Base-by-base conservation (phyloP, 1,140 invertebrate genomes). In the Halictus rubicundus region DNA sequence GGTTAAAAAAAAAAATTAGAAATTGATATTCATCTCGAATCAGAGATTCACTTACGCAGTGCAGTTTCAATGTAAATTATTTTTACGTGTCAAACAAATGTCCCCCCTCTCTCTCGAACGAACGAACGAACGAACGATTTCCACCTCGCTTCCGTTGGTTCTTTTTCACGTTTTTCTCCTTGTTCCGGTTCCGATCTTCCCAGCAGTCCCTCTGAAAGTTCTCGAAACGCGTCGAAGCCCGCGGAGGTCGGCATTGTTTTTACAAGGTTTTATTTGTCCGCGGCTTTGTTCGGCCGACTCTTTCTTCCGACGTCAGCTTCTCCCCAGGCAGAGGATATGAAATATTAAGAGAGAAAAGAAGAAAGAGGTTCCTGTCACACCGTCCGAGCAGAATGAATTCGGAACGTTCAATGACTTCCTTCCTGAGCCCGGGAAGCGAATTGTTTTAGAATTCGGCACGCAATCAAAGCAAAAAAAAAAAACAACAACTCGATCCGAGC, bases 231-330 rank as follows among this genome's bases (percentile, higher is more conserved):
- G 49, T 42, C 69, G 42, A 76, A 76, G 64, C 19, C 59, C 64
- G 39, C 68, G 68, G n/a, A 25, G 23, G 71, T 60, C 12, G 63
- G 61, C 52, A 84, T 84, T 84, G 82, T 84, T 60, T 84, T 82
- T 73, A 49, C 57, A 69, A 60, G 68, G 49, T 84, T 69, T 78
- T 81, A 65, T 65, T 27, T 27, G 25, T 16, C 61, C 23, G n/a
- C n/a, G 39, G 82, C 74, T 76, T 76, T 81, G 82, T 81, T 72
- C 19, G 54, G 25, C 27, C 59, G 59, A 52, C 39, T 68, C 74
- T 81, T 78, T 69, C 72, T 57, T 57, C 19, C 46, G 59, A 78
- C 69, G 80, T 78, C 74, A 77, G 81, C 73, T 73, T 73, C 81
- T 54, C 57, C 60, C 23, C 76, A 19, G 49, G 54, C 81, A 25